phyloP scores from a whole-genome alignment of 2,113 vertebrate species.

The Zingel zingel region DNA sequence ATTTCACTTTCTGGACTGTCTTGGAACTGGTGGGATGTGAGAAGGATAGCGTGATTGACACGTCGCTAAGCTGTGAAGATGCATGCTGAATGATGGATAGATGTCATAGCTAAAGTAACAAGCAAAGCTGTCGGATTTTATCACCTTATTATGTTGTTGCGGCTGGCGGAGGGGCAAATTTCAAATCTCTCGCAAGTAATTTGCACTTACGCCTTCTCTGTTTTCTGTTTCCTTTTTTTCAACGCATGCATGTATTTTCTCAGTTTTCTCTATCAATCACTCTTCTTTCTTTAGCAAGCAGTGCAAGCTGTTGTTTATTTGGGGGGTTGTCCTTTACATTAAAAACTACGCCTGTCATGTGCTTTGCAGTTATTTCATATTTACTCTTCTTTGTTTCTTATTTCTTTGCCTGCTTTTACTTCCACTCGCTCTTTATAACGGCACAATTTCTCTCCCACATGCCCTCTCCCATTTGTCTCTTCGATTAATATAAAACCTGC shows the following conservation, averaged over 20 bases:
- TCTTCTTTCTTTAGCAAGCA: neutral
- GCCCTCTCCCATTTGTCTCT: constrained; percentile 69
- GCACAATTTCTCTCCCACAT: constrained; percentile 68
- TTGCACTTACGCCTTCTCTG: constrained; percentile 19
- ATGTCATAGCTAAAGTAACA: constrained; percentile 62
- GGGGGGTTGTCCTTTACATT: constrained; percentile 20
- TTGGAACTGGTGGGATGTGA: constrained; percentile 44
- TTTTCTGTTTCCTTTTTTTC: constrained; percentile 17
- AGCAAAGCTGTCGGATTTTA: constrained; percentile 67
- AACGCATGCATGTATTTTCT: constrained; percentile 11
- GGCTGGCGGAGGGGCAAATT: constrained; percentile 72
- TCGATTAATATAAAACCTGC: constrained; percentile 77
- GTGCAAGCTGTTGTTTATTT: constrained; percentile 12
- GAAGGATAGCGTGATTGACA: constrained; percentile 60
- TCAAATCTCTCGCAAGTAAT: constrained; percentile 38
- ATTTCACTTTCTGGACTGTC: constrained; percentile 70
- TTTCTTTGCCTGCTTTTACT: constrained; percentile 57
- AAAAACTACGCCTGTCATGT: constrained; percentile 37
- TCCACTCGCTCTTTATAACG: constrained; percentile 62
- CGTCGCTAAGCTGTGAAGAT: constrained; percentile 54
- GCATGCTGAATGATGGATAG: constrained; percentile 64
- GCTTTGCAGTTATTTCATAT: constrained; percentile 49
- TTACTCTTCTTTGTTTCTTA: constrained; percentile 37
- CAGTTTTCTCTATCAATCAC: constrained; percentile 1
- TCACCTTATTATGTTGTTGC: constrained; percentile 58